phyloP scores from a whole-genome alignment of 2,113 vertebrate species.

The Cryptotis parvus region DNA sequence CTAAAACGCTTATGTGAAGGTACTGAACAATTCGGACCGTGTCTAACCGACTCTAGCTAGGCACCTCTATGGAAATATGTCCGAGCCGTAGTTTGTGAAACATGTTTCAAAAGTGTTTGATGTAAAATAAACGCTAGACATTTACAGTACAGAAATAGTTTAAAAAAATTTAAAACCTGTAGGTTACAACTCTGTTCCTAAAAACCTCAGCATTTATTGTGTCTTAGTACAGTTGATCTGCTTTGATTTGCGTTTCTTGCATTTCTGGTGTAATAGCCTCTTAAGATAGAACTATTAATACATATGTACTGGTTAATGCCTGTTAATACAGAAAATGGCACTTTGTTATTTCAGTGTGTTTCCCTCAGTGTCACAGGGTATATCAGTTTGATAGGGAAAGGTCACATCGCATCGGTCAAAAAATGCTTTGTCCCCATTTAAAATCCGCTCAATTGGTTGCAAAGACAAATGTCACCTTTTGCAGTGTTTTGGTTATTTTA shows the following conservation, averaged over 20 bases:
- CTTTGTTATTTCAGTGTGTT: slow-evolving; percentile 79
- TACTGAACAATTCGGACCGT: slow-evolving; percentile 77
- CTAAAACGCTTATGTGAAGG: slow-evolving; percentile 66
- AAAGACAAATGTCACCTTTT: slow-evolving; percentile 67
- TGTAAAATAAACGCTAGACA: slow-evolving; percentile 87
- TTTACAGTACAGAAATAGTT: slow-evolving; percentile 86
- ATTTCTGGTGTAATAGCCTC: slow-evolving; percentile 85
- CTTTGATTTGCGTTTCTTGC: slow-evolving; percentile 78
- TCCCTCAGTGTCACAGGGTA: slow-evolving; percentile 71
- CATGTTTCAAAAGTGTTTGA: slow-evolving; percentile 85
- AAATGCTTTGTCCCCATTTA: slow-evolving; percentile 64
- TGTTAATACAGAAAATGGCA: slow-evolving; percentile 81
- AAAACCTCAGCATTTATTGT: slow-evolving; percentile 84
- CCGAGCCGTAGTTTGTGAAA: slow-evolving; percentile 87
- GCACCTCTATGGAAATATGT: slow-evolving; percentile 81
- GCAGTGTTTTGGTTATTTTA: slow-evolving; percentile 57
- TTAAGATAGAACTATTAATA: slow-evolving; percentile 81
- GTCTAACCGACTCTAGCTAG: slow-evolving; percentile 83
- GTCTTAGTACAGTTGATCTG: slow-evolving; percentile 83
- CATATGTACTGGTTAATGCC: slow-evolving; percentile 81
- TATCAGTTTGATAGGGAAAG: slow-evolving; percentile 77
- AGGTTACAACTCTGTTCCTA: slow-evolving; percentile 83
- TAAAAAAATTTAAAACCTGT: slow-evolving; percentile 76
- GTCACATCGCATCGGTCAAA: slow-evolving; percentile 63
- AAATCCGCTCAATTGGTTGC: slow-evolving; percentile 62